phyloP scores from a whole-genome alignment of 2,888 invertebrate genomes.

The Napeogenes inachia region DNA sequence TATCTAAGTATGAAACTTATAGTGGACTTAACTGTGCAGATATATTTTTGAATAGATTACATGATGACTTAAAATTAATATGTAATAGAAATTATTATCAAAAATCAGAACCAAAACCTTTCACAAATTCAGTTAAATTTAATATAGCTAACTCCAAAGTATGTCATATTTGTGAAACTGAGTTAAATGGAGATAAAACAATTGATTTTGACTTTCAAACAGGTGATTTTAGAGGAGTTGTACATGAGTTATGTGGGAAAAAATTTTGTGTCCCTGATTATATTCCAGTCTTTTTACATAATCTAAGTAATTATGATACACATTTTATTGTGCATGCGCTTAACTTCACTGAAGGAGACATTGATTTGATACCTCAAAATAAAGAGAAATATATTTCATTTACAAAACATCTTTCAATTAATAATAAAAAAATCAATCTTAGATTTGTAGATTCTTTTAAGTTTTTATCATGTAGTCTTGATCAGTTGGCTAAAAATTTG shows the following conservation, averaged over 20 bases:
- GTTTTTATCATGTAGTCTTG: no score
- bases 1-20: constrained; percentile 35
- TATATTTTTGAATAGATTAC: constrained; percentile 33
- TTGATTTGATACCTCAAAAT: constrained; percentile 16
- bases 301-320: constrained; percentile 24
- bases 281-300: constrained; percentile 20
- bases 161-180: constrained; percentile 30
- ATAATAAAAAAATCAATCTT: no score
- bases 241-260: constrained; percentile 14
- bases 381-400: constrained; percentile 35
- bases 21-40: constrained; percentile 32
- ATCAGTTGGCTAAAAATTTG: no score
- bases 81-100: constrained; percentile 21
- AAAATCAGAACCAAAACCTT: constrained; percentile 14
- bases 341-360: constrained; percentile 21
- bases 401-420: neutral
- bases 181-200: constrained; percentile 21
- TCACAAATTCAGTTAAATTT: constrained; percentile 17
- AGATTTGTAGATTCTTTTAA: no score
- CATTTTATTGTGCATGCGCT: constrained; percentile 28
- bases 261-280: constrained; percentile 9
- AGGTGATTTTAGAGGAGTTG: constrained; percentile 30
- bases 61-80: constrained; percentile 30
- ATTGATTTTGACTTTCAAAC: constrained; percentile 32
- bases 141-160: constrained; percentile 11